These are phyloP conservation scores for Scaptomyza tumidula DNA, from an alignment of 2,888 invertebrate species.

Conservation along the genomic window DNA sequence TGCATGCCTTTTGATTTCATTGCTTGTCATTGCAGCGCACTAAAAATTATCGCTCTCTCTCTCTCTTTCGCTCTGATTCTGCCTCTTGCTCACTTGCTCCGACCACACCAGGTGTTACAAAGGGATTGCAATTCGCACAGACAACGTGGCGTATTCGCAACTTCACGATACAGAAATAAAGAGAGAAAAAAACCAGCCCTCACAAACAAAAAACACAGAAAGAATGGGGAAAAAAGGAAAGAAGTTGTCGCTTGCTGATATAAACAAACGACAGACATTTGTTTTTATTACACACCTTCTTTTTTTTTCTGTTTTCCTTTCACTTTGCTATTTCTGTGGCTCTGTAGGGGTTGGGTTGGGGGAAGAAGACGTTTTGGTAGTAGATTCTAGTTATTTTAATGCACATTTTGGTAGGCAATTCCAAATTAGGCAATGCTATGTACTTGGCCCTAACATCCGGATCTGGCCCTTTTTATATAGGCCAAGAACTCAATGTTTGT, in stretches of 20 bases:
- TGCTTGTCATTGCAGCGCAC: constrained; percentile 54
- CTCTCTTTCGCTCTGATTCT: background rate
- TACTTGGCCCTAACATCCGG: constrained; percentile 40
- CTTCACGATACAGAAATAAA: background rate
- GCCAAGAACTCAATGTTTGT: constrained; percentile 48
- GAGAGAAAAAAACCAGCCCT: background rate
- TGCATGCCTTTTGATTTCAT: constrained; percentile 62
- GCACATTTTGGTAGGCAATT: constrained; percentile 83
- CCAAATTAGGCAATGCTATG: constrained; percentile 79
- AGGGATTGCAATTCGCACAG: constrained; percentile 52
- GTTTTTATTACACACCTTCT: constrained; percentile 85
- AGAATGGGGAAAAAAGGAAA: background rate
- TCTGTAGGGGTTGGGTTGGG: background rate
- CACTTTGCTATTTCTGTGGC: constrained; percentile 14
- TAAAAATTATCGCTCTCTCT: constrained; percentile 37
- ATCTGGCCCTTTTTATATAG: constrained; percentile 46
- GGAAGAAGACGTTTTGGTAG: constrained; percentile 36
- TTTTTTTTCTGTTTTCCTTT: constrained; percentile 11
- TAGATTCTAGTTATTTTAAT: constrained; percentile 82
- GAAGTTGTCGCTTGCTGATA: constrained; percentile 78
- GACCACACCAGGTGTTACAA: constrained; percentile 73
- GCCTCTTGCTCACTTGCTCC: background rate
- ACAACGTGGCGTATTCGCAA: constrained; percentile 57
- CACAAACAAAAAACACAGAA: background rate
- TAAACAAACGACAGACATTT: constrained; percentile 85